Evolutionary conservation across 2,797 vertebrate genomes (phyloP).

Genomic region (Hypotaenidia okinawae): DNA sequence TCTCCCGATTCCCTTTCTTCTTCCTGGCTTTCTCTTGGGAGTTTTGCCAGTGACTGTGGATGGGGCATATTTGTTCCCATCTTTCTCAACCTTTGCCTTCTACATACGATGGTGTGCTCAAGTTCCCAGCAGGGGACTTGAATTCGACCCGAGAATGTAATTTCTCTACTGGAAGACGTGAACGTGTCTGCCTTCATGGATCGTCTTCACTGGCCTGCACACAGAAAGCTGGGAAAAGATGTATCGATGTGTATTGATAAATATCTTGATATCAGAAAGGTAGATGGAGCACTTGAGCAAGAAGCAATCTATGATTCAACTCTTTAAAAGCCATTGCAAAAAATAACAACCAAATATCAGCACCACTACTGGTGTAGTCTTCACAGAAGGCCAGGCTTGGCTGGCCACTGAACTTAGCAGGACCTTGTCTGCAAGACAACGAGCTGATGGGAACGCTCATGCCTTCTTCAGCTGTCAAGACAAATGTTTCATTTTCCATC

Average conservation of each 20-base stretch:
- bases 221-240: neutral
- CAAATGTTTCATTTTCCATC: neutral
- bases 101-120: neutral
- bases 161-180: neutral
- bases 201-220: neutral
- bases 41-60: slow-evolving; percentile 14
- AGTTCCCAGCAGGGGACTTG: neutral
- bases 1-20: neutral
- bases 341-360: neutral
- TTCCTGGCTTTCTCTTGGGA: neutral
- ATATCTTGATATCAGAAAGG: neutral
- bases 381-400: neutral
- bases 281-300: neutral
- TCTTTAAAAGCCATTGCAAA: neutral
- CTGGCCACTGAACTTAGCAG: neutral
- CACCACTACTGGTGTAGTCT: neutral
- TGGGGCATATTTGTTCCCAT: neutral
- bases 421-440: neutral
- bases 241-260: neutral
- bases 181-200: neutral
- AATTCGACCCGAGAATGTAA: neutral
- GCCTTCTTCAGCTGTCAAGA: neutral
- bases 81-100: neutral
- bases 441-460: neutral
- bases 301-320: neutral